Conservation (phyloP, 2,888 invertebrate species). For the Exephanes ischioxanthus region DNA sequence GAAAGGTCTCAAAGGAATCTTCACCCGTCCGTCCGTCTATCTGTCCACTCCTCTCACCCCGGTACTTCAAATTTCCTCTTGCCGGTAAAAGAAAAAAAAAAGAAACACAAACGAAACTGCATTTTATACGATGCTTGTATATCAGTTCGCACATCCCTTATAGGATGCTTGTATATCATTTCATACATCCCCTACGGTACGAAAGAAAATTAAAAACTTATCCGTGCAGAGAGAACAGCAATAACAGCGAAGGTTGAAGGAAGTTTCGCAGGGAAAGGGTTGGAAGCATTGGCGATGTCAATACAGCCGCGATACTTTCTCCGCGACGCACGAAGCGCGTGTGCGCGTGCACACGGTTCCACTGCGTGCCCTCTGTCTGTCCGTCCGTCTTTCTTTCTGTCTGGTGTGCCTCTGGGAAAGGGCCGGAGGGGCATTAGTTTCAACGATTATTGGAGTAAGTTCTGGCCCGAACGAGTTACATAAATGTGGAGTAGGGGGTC, state of each 20-base stretch:
- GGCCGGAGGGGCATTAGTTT: slow-evolving; percentile 82
- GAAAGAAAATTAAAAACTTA: slow-evolving; percentile 53
- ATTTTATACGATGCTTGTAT: no score
- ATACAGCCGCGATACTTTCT: slow-evolving; percentile 40
- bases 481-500: slow-evolving; percentile 79
- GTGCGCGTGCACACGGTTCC: not conserved
- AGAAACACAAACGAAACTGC: no score
- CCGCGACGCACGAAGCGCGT: slow-evolving; percentile 24
- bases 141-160: slow-evolving; percentile 1
- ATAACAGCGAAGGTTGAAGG: slow-evolving; percentile 1
- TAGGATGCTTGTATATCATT: slow-evolving; percentile 6
- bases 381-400: slow-evolving; percentile 28
- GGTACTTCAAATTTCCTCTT: slow-evolving; percentile 29
- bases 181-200: not conserved
- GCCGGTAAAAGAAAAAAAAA: not conserved
- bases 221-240: slow-evolving; percentile 24
- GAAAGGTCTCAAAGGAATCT: not conserved
- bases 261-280: not conserved
- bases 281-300: slow-evolving; percentile 42
- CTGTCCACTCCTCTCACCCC: not conserved
- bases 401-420: slow-evolving; percentile 44
- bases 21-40: not conserved
- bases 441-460: slow-evolving; percentile 85
- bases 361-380: slow-evolving; percentile 12
- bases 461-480: slow-evolving; percentile 83